Percentiles rank a stretch among this genome's conserved stretches.
Conservation (phyloP, 1,140 invertebrate genomes). For the Drosophila leontia region DNA sequence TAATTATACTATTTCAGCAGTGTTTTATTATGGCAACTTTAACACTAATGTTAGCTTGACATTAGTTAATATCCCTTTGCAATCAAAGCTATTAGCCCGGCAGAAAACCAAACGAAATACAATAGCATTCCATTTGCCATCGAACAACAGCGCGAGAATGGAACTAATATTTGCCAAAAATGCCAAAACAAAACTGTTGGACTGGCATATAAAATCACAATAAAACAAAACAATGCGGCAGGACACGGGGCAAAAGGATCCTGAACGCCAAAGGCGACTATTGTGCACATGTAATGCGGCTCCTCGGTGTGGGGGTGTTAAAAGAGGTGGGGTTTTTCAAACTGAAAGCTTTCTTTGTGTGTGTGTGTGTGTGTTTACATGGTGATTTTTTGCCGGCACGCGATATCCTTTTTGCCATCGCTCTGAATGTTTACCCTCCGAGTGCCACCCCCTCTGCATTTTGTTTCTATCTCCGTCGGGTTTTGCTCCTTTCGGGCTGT, state of each 20-base stretch:
- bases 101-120: constrained; percentile 39
- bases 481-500: constrained; percentile 21
- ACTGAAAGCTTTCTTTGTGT: constrained; percentile 60
- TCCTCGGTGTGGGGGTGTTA: constrained; percentile 10
- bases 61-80: not conserved
- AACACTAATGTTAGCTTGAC: not conserved
- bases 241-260: constrained; percentile 11
- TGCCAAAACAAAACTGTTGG: constrained; percentile 61
- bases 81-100: constrained; percentile 39
- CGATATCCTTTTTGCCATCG: constrained; percentile 62
- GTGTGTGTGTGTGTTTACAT: constrained; percentile 62
- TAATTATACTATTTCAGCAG: not conserved
- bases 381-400: constrained; percentile 69
- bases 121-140: constrained; percentile 63
- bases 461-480: constrained; percentile 1
- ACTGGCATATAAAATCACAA: constrained; percentile 74
- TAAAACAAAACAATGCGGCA: constrained; percentile 62
- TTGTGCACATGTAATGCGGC: constrained; percentile 27
- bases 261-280: constrained; percentile 19
- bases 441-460: constrained; percentile 13
- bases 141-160: constrained; percentile 29
- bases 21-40: not conserved
- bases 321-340: constrained; percentile 1
- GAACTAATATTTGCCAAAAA: constrained; percentile 74
- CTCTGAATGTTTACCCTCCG: constrained; percentile 55